Evolutionary conservation across 2,888 invertebrate genomes (phyloP).

Genomic region (Pristionchus japonicus): DNA sequence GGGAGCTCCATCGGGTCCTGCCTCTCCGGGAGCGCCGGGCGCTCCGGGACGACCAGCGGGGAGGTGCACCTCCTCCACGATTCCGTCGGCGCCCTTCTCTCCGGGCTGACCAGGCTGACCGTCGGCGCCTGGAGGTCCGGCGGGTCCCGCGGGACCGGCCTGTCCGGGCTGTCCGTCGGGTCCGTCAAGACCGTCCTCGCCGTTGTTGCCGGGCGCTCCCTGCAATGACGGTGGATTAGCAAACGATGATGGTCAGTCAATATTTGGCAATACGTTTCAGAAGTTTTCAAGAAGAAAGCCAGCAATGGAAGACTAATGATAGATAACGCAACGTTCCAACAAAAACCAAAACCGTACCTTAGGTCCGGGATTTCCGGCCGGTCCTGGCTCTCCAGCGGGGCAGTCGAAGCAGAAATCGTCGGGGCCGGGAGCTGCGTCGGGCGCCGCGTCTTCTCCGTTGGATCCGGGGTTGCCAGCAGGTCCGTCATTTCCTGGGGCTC

Average conservation of each 20-base stretch:
- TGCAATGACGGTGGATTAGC: background rate
- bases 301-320: background rate
- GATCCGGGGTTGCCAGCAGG: conserved; percentile 47
- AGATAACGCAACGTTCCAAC: background rate
- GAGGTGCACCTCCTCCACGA: conserved; percentile 28
- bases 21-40: background rate
- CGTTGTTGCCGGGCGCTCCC: conserved; percentile 54
- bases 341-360: conserved; percentile 51
- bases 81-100: conserved; percentile 52
- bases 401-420: conserved; percentile 37
- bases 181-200: conserved; percentile 57
- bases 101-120: conserved; percentile 61
- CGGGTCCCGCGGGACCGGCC: conserved; percentile 56
- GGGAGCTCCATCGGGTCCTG: background rate
- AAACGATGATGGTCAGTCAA: background rate
- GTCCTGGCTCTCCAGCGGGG: conserved; percentile 51
- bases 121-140: conserved; percentile 57
- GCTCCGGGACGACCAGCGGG: conserved; percentile 26
- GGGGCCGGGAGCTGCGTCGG: background rate
- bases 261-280: background rate
- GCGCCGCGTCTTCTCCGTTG: conserved; percentile 54
- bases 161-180: conserved; percentile 58
- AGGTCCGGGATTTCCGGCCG: conserved; percentile 57
- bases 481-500: conserved; percentile 50
- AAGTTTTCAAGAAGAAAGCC: background rate